Evolutionary conservation across 2,888 invertebrate species (phyloP).

Genomic region (Macropis europaea): DNA sequence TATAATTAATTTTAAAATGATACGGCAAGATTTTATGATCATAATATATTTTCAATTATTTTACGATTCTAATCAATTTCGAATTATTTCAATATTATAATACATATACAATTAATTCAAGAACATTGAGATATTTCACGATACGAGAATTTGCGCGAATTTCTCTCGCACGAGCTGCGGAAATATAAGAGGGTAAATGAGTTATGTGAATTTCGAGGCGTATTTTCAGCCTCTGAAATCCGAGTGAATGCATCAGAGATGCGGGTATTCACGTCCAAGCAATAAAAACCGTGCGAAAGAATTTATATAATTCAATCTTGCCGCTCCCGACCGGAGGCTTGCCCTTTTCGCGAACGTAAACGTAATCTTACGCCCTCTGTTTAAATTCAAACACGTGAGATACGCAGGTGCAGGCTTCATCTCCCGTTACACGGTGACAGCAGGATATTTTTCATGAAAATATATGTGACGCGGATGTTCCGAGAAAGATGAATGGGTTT

Average conservation of each 20-base stretch:
- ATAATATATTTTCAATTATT: too few relatives aligned
- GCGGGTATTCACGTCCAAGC: not conserved
- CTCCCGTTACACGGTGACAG: slow-evolving; percentile 9
- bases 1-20: too few relatives aligned
- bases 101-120: too few relatives aligned
- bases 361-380: slow-evolving; percentile 24
- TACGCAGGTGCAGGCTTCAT: slow-evolving; percentile 19
- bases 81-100: too few relatives aligned
- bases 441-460: slow-evolving; percentile 39
- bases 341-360: not conserved
- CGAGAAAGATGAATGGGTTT: slow-evolving; percentile 5
- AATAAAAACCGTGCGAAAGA: not conserved
- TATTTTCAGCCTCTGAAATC: not conserved
- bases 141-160: too few relatives aligned
- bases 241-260: not conserved
- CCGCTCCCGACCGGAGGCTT: not conserved
- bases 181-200: too few relatives aligned
- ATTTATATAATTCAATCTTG: slow-evolving; percentile 14
- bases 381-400: slow-evolving; percentile 31
- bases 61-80: too few relatives aligned
- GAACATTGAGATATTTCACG: too few relatives aligned
- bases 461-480: slow-evolving; percentile 11
- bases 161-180: too few relatives aligned
- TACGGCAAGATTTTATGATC: too few relatives aligned
- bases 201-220: not conserved